Evolutionary conservation across 2,113 vertebrate genomes (phyloP).

Genomic region (Melanerpes formicivorus): DNA sequence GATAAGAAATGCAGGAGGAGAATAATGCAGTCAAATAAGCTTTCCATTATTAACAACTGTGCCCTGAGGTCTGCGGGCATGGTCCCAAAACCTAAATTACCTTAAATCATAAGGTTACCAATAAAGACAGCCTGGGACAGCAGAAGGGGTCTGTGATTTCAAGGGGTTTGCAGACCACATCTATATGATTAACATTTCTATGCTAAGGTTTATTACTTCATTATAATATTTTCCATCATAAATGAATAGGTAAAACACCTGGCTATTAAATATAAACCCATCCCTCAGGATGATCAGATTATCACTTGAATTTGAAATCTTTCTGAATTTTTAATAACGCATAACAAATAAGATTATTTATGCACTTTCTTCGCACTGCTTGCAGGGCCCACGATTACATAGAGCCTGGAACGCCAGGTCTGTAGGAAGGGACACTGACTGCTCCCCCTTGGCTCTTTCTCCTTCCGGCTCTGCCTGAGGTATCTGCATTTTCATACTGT

Average conservation of each 20-base stretch:
- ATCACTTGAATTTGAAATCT: slow-evolving; percentile 79
- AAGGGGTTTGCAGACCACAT: slow-evolving; percentile 15
- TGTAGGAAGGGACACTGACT: rapidly evolving
- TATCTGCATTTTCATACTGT: neutral
- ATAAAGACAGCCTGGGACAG: slow-evolving; percentile 45
- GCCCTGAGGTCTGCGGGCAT: slow-evolving; percentile 48
- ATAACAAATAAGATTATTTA: slow-evolving; percentile 75
- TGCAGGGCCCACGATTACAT: slow-evolving; percentile 17
- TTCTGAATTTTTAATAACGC: slow-evolving; percentile 75
- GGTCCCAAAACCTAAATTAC: slow-evolving; percentile 35
- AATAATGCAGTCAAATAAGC: slow-evolving; percentile 61
- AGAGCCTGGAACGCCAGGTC: neutral
- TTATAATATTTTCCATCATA: slow-evolving; percentile 77
- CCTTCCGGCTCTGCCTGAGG: neutral
- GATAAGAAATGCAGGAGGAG: slow-evolving; percentile 52
- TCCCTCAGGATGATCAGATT: slow-evolving; percentile 76
- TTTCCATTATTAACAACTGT: slow-evolving; percentile 57
- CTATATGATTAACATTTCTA: slow-evolving; percentile 73
- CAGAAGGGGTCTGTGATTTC: slow-evolving; percentile 68
- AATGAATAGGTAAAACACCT: slow-evolving; percentile 79
- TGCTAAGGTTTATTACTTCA: slow-evolving; percentile 69
- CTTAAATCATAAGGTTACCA: slow-evolving; percentile 37
- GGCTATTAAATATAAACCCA: slow-evolving; percentile 75
- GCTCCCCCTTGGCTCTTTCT: neutral
- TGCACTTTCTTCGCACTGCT: slow-evolving; percentile 56